These are phyloP conservation scores for Drosophila diplacantha DNA, from an alignment of 2,888 invertebrate genomes.

Conservation along the genomic window DNA sequence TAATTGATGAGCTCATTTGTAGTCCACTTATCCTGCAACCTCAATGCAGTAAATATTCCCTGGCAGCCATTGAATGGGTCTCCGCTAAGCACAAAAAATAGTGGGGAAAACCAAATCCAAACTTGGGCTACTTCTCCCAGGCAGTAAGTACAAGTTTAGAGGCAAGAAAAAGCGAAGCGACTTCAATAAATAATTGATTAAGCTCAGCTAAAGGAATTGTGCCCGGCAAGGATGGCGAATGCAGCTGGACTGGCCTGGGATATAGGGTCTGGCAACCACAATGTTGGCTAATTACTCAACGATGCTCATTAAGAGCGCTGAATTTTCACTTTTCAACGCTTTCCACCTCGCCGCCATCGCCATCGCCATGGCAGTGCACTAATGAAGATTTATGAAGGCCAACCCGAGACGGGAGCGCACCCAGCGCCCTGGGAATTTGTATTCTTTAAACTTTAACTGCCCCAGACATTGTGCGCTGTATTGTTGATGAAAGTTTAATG, in stretches of 20 bases:
- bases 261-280: slow-evolving; percentile 51
- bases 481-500: slow-evolving; percentile 64
- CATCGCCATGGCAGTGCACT: slow-evolving; percentile 34
- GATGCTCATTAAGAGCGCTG: slow-evolving; percentile 69
- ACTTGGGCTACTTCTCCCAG: slow-evolving; percentile 26
- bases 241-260: slow-evolving; percentile 9
- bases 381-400: slow-evolving; percentile 71
- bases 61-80: slow-evolving; percentile 6
- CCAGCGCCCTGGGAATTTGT: slow-evolving; percentile 29
- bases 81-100: neutral
- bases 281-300: slow-evolving; percentile 71
- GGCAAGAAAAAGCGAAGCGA: slow-evolving; percentile 33
- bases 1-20: slow-evolving; percentile 56
- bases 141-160: slow-evolving; percentile 3
- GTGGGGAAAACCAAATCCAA: slow-evolving; percentile 25
- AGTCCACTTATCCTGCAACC: slow-evolving; percentile 35
- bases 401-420: slow-evolving; percentile 23
- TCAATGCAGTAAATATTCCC: slow-evolving; percentile 25
- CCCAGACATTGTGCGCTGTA: slow-evolving; percentile 39
- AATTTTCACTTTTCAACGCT: slow-evolving; percentile 71
- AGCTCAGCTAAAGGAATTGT: slow-evolving; percentile 49
- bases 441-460: slow-evolving; percentile 56
- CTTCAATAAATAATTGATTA: slow-evolving; percentile 73
- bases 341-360: slow-evolving; percentile 54
- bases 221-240: slow-evolving; percentile 2